Conservation (phyloP, 2,113 vertebrate species). For the Callospermophilus lateralis region DNA sequence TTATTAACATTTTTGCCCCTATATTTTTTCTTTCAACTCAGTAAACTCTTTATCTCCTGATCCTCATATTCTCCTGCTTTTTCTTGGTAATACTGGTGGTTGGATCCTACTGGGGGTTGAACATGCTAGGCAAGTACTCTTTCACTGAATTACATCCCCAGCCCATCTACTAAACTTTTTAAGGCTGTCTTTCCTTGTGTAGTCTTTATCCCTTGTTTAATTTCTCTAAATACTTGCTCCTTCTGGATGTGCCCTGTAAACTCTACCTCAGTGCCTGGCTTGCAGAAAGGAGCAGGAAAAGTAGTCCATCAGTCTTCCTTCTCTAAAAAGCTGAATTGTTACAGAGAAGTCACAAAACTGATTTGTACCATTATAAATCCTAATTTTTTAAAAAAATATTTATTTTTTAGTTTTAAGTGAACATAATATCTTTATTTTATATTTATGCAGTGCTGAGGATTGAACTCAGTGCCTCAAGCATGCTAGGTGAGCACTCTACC, state of each 20-base stretch:
- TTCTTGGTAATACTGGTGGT: too few species aligned
- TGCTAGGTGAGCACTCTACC: too few species aligned
- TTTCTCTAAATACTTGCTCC: not conserved
- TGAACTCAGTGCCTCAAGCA: too few species aligned
- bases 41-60: not conserved
- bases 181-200: not conserved
- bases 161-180: not conserved
- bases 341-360: not conserved
- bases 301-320: not conserved
- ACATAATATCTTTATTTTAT: too few species aligned
- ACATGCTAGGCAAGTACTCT: too few species aligned
- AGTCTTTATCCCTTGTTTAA: not conserved
- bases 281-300: not conserved
- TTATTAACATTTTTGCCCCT: not conserved
- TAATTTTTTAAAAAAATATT: too few species aligned
- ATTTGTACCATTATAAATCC: not conserved
- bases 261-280: not conserved
- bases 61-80: not conserved
- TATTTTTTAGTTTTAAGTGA: too few species aligned
- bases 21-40: not conserved
- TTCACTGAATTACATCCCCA: too few species aligned
- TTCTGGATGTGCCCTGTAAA: not conserved
- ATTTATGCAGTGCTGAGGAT: too few species aligned
- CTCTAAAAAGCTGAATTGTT: not conserved
- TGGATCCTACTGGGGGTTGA: too few species aligned